Percentiles rank a stretch among this genome's conserved stretches.
These are phyloP conservation scores for Bathynomus jamesi DNA, from an alignment of 1,140 invertebrate species.

Conservation along the genomic window DNA sequence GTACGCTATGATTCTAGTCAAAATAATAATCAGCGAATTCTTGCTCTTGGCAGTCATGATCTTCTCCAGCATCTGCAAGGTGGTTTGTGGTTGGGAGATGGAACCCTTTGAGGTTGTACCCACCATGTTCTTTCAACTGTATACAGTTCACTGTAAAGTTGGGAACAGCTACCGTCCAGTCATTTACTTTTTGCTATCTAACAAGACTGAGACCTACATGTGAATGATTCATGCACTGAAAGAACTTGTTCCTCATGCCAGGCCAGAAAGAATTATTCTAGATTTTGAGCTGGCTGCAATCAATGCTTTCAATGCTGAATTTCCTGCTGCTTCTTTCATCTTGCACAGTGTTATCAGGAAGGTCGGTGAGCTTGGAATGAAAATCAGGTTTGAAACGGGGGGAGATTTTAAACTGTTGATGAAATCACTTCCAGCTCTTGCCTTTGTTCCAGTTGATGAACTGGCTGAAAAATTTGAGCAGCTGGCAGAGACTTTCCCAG, in stretches of 20 bases:
- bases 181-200: background rate
- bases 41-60: background rate
- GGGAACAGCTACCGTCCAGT: background rate
- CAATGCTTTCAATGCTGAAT: too few relatives aligned
- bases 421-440: background rate
- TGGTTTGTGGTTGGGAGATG: background rate
- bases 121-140: background rate
- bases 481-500: too few relatives aligned
- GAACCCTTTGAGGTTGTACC: background rate
- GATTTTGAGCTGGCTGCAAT: too few relatives aligned
- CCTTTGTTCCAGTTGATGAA: too few relatives aligned
- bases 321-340: too few relatives aligned
- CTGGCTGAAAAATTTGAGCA: too few relatives aligned
- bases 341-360: too few relatives aligned
- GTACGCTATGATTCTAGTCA: background rate
- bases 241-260: background rate
- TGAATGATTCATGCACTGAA: background rate
- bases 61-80: background rate
- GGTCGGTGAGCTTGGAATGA: too few relatives aligned
- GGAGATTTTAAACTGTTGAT: background rate
- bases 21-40: background rate
- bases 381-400: too few relatives aligned
- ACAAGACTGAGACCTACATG: background rate
- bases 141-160: background rate
- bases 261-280: background rate